phyloP scores from a whole-genome alignment of 1,140 invertebrate species.

The Saccostrea cuccullata region DNA sequence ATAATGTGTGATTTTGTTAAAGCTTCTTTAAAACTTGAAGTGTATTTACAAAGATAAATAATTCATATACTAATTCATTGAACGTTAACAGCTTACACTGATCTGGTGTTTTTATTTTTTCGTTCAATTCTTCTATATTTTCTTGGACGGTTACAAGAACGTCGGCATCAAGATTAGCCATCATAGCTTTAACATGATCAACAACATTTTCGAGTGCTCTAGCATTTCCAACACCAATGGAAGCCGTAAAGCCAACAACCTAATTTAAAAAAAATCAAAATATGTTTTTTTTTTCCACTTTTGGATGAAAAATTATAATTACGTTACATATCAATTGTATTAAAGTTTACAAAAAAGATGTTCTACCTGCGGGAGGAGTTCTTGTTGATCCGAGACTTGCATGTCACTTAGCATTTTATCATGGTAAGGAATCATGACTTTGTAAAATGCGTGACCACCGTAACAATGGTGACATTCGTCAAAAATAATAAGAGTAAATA shows the following conservation, averaged over 20 bases:
- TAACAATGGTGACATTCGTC: slow-evolving; percentile 78
- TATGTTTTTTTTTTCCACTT: not conserved
- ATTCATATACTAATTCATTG: too few relatives aligned
- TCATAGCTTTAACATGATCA: slow-evolving; percentile 68
- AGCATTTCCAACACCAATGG: slow-evolving; percentile 76
- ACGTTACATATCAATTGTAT: not conserved
- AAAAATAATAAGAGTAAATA: slow-evolving; percentile 71
- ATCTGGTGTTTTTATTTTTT: not conserved
- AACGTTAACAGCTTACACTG: not conserved
- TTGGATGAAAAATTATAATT: too few relatives aligned
- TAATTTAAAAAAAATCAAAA: slow-evolving; percentile 44
- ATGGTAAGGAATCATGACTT: slow-evolving; percentile 72
- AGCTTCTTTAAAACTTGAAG: too few relatives aligned
- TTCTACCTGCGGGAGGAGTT: slow-evolving; percentile 26
- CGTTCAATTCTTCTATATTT: not conserved
- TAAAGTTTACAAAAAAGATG: not conserved
- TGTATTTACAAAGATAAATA: too few relatives aligned
- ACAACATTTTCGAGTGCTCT: slow-evolving; percentile 60
- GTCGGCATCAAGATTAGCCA: slow-evolving; percentile 73
- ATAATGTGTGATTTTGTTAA: too few relatives aligned
- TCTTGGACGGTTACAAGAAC: not conserved
- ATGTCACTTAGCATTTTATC: slow-evolving; percentile 60
- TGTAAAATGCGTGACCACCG: slow-evolving; percentile 72
- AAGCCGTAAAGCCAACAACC: slow-evolving; percentile 77
- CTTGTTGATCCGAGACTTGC: not conserved